Base-by-base conservation (phyloP, 1,140 invertebrate species). In the Orussus abietinus region DNA sequence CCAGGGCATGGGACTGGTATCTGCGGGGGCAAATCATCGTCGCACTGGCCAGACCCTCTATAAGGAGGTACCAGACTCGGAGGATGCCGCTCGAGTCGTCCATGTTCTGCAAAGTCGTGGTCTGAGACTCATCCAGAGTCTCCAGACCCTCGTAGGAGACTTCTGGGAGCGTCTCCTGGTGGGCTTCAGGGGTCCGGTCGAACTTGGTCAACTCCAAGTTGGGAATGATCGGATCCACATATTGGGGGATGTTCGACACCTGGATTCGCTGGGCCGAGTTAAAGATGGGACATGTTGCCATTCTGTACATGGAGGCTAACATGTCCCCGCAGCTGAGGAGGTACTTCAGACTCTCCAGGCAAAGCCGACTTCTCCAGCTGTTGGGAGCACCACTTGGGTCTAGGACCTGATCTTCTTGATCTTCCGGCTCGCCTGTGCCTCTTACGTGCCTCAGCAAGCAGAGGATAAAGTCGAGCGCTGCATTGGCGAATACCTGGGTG, bases 231-330 rank as follows among this genome's bases (percentile, higher is more conserved):
- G 86, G 81, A 69, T 93, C 90, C 0, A 93, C 89, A 42, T 86
- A 80, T 45, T 87, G 82, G 7, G 87, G 80, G 3, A 83, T 80
- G 12, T 81, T 82, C 31, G 88, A 85, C 1, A 86, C 77, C 59
- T 90, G 88, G 44, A 93, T 89, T 61, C 87, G 83, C 54, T 92
- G 86, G 1, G 89, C 87, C 7, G 92, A 85, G 64, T 92, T 90
- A 59, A 96, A 95, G 32, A 89, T 86, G 1, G 92, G 92, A 66
- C 90, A 94, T 47, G 90, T 90, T 11, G 91, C 91, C 91, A 96
- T 95, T 56, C 84, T 84, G 66, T 90, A 92, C 90, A 96, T 95
- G 51, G 89, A 88, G 1, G 86, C 83, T 18, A 96, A 71, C 44
- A 95, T 94, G 42, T 84, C 81, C 46, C 85, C 86, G 62, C 90